Percentiles rank a stretch among this genome's conserved stretches.
phyloP scores from a whole-genome alignment of 2,113 vertebrate species.

The Syrrhaptes paradoxus region DNA sequence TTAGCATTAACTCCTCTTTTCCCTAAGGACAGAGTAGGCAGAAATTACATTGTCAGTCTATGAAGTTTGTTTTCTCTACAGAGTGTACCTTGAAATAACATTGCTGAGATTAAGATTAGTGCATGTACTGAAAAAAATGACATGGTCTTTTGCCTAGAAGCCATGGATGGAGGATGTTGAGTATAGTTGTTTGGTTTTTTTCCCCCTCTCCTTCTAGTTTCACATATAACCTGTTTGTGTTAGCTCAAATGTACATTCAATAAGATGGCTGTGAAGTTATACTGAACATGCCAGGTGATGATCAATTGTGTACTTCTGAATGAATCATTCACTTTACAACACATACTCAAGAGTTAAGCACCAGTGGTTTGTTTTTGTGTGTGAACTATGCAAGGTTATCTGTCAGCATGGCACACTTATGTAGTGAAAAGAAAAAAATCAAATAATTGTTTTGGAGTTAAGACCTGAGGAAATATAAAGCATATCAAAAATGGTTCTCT shows the following conservation, averaged over 20 bases:
- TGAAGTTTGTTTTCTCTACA: not conserved
- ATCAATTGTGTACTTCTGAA: not conserved
- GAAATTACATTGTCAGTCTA: not conserved
- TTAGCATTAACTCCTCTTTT: not conserved
- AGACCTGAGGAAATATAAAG: not conserved
- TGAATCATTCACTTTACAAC: not conserved
- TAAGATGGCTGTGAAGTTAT: not conserved
- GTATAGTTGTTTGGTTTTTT: not conserved
- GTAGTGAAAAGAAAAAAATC: not conserved
- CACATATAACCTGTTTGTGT: not conserved
- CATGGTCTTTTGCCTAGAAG: not conserved
- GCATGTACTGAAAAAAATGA: not conserved
- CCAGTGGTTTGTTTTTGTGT: not conserved
- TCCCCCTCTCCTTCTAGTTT: not conserved
- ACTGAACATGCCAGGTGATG: not conserved
- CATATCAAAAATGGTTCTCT: not conserved
- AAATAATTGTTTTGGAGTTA: not conserved
- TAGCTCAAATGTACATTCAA: not conserved
- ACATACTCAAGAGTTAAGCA: not conserved
- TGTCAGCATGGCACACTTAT: not conserved
- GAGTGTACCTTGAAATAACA: not conserved
- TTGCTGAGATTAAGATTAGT: not conserved
- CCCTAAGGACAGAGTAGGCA: not conserved
- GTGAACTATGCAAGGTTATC: not conserved
- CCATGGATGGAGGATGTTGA: not conserved